Conservation (phyloP, 2,113 vertebrate species). For the Anarhynchus alexandrinus region DNA sequence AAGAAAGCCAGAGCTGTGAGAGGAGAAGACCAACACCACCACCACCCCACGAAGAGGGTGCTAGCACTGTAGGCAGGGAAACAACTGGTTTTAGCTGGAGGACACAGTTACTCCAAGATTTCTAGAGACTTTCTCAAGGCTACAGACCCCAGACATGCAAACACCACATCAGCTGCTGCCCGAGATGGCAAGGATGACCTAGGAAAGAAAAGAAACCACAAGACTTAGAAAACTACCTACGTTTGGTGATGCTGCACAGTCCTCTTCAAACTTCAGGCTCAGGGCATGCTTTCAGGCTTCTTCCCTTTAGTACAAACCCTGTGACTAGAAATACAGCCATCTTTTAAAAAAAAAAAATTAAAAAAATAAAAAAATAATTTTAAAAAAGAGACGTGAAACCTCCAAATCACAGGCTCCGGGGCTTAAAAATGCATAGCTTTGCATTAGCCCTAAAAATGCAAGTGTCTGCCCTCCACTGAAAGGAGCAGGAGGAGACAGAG, state of each 20-base stretch:
- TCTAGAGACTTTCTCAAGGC: neutral
- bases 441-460: neutral
- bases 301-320: neutral
- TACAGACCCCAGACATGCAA: neutral
- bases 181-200: neutral
- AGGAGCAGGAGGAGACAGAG: neutral
- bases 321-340: neutral
- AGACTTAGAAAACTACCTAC: neutral
- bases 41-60: neutral
- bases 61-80: neutral
- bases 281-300: neutral
- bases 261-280: neutral
- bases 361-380: too few species aligned
- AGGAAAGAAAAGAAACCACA: neutral
- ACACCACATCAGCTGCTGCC: neutral
- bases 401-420: neutral
- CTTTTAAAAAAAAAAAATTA: neutral
- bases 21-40: neutral
- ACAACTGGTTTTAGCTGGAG: accelerated
- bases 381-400: neutral
- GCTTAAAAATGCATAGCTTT: neutral
- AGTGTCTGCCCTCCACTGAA: accelerated
- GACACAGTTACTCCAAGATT: neutral
- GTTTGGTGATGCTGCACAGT: neutral
- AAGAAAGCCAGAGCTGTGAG: neutral